Evolutionary conservation across 2,888 invertebrate genomes (phyloP).

Genomic region (Tiliacea citrago): DNA sequence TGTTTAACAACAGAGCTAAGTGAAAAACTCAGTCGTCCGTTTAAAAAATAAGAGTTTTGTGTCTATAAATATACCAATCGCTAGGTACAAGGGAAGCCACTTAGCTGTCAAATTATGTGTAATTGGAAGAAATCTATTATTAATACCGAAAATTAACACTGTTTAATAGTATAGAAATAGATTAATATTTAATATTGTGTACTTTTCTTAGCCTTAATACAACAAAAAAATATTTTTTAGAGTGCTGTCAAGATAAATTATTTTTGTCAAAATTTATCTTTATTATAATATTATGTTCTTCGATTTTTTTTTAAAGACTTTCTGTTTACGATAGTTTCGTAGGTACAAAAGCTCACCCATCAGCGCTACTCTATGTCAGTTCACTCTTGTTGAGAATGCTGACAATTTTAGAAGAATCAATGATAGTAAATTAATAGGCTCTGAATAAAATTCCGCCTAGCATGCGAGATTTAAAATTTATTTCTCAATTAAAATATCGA

Average conservation of each 20-base stretch:
- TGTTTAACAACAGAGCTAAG: constrained; percentile 28
- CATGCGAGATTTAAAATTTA: no score
- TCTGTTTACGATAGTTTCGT: not conserved
- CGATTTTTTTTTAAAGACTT: not conserved
- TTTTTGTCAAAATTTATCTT: not conserved
- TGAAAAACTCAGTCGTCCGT: constrained; percentile 13
- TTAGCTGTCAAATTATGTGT: constrained; percentile 23
- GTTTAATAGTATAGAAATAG: not conserved
- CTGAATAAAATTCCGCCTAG: not conserved
- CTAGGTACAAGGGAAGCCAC: constrained; percentile 49
- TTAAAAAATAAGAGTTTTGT: constrained; percentile 19
- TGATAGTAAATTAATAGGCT: not conserved
- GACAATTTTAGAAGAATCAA: no score
- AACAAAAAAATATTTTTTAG: not conserved
- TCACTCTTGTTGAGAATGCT: not conserved
- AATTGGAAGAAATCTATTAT: constrained; percentile 50
- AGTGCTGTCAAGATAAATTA: not conserved
- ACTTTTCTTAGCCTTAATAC: not conserved
- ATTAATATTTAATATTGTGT: constrained; percentile 3
- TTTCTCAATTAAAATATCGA: no score
- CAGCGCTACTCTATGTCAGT: not conserved
- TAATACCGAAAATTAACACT: constrained; percentile 8
- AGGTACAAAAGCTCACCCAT: not conserved
- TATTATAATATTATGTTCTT: no score
- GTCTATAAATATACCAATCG: constrained; percentile 39